phyloP scores from a whole-genome alignment of 2,113 vertebrate genomes.

The Ophthalmotilapia sp. region DNA sequence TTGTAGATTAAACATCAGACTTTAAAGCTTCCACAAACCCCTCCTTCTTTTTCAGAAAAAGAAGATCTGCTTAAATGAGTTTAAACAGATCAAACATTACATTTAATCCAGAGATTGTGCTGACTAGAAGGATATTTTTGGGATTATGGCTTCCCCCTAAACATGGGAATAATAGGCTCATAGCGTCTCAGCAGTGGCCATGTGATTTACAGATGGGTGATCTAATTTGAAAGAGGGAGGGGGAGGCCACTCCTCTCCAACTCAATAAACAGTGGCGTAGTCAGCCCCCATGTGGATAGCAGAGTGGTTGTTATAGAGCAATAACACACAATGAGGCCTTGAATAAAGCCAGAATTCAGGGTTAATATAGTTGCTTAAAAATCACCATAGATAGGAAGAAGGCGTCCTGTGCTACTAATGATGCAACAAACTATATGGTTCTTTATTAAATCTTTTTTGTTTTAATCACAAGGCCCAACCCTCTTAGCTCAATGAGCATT shows the following conservation, averaged over 20 bases:
- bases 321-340: background rate
- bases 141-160: background rate
- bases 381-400: background rate
- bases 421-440: background rate
- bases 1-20: background rate
- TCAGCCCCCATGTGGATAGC: conserved; percentile 39
- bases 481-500: background rate
- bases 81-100: background rate
- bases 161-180: background rate
- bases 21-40: background rate
- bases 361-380: background rate
- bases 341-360: background rate
- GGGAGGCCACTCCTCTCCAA: conserved; percentile 31
- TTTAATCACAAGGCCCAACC: background rate
- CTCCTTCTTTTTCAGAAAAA: background rate
- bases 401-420: background rate
- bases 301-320: conserved; percentile 1
- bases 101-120: background rate
- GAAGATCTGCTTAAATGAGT: background rate
- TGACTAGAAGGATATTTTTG: background rate
- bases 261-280: conserved; percentile 45
- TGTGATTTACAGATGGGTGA: conserved; percentile 40
- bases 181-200: background rate
- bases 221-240: conserved; percentile 35
- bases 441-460: background rate